A percentile compares a stretch with the other conserved stretches of the same genome.
Evolutionary conservation across 2,113 vertebrate species (phyloP).

Genomic region (Caracal caracal): DNA sequence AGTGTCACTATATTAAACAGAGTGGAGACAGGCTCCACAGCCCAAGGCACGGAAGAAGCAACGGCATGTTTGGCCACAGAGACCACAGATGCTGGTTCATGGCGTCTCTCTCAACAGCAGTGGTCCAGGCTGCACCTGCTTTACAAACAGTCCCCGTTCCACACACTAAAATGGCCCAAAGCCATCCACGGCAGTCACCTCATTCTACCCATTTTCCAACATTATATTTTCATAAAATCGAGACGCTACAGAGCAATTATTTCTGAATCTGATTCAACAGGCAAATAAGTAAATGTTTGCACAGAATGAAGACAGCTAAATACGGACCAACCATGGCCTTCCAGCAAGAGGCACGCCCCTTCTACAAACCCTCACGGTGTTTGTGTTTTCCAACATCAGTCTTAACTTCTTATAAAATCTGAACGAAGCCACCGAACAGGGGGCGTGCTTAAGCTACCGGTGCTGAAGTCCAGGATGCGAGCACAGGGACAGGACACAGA

Average conservation of each 20-base stretch:
- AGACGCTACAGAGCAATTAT: not conserved
- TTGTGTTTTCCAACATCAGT: not conserved
- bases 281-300: not conserved
- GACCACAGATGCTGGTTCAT: not conserved
- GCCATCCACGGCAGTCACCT: not conserved
- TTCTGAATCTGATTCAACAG: not conserved
- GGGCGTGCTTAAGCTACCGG: accelerated
- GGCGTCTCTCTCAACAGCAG: not conserved
- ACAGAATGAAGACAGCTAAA: not conserved
- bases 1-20: accelerated
- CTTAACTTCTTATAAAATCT: not conserved
- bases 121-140: not conserved
- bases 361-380: not conserved
- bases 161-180: not conserved
- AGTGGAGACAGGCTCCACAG: not conserved
- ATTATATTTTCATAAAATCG: not conserved
- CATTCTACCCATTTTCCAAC: not conserved
- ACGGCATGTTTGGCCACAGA: not conserved
- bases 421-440: not conserved
- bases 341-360: not conserved
- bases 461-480: not conserved
- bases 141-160: not conserved
- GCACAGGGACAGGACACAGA: not conserved
- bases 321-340: not conserved
- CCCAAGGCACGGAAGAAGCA: not conserved